Evolutionary conservation across 2,797 vertebrate genomes (phyloP).

Genomic region (Manis pentadactyla): DNA sequence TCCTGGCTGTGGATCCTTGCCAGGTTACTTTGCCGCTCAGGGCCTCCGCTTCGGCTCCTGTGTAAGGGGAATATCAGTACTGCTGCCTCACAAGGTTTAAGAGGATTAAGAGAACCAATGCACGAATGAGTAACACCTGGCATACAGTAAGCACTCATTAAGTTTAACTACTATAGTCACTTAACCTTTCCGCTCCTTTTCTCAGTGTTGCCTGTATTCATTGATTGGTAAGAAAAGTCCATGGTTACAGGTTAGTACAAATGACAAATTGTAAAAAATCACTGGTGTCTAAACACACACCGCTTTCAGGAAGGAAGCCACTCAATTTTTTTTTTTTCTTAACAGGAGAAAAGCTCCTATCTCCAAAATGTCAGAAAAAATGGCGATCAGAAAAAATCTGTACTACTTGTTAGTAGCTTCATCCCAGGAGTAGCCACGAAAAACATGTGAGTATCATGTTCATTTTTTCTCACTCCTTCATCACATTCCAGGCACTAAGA

Average conservation of each 20-base stretch:
- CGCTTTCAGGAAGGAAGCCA: not conserved
- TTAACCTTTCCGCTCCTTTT: not conserved
- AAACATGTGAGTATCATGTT: rapidly evolving
- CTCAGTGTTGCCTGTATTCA: not conserved
- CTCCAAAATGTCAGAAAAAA: not conserved
- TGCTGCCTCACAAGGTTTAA: not conserved
- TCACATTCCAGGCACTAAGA: not conserved
- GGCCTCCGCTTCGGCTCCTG: not conserved
- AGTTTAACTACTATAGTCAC: not conserved
- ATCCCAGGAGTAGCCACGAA: not conserved
- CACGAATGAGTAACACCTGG: not conserved
- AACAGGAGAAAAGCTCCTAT: not conserved
- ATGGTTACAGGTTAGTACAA: not conserved
- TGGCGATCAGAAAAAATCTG: not conserved
- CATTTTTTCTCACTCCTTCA: not conserved
- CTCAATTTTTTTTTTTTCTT: not conserved
- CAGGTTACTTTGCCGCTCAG: not conserved
- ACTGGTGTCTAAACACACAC: not conserved
- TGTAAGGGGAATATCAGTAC: not conserved
- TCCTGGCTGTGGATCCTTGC: constrained; percentile 1
- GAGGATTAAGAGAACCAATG: not conserved
- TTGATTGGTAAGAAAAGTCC: not conserved
- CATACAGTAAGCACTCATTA: not conserved
- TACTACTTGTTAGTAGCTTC: not conserved
- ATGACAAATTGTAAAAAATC: not conserved